Conservation (phyloP, 2,113 vertebrate genomes). For the Lipophrys pholis region DNA sequence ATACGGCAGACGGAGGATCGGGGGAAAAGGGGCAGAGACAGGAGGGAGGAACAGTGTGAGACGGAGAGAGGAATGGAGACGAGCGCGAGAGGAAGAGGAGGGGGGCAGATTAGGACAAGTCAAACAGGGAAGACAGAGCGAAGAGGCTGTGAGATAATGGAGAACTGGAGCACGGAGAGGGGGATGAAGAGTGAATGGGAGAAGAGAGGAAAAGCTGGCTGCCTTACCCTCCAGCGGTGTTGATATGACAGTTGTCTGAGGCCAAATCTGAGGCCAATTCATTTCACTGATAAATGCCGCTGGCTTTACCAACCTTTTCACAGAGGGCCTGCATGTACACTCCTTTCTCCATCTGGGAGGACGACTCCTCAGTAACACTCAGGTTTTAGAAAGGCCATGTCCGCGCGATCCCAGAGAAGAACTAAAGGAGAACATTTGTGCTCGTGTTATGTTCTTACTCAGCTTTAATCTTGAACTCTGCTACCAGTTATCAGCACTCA, state of each 20-base stretch:
- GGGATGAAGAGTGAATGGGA: slow-evolving; percentile 29
- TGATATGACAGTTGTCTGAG: slow-evolving; percentile 69
- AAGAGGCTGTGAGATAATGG: slow-evolving; percentile 56
- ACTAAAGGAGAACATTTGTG: slow-evolving; percentile 38
- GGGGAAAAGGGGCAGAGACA: slow-evolving; percentile 15
- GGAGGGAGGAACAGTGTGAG: slow-evolving; percentile 39
- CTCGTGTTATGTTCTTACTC: slow-evolving; percentile 16
- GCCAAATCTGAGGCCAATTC: slow-evolving; percentile 70
- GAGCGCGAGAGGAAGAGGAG: slow-evolving; percentile 30
- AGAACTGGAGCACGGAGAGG: slow-evolving; percentile 49
- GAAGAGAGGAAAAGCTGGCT: slow-evolving; percentile 33
- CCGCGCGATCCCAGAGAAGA: slow-evolving; percentile 9
- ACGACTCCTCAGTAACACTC: slow-evolving; percentile 28
- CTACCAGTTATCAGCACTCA: slow-evolving; percentile 41
- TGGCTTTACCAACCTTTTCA: slow-evolving; percentile 67
- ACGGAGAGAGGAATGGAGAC: slow-evolving; percentile 50
- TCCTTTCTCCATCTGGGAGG: slow-evolving; percentile 18
- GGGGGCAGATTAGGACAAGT: slow-evolving; percentile 56
- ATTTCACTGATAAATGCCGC: slow-evolving; percentile 71
- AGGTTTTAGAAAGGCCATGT: slow-evolving; percentile 44
- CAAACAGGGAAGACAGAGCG: slow-evolving; percentile 45
- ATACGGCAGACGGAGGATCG: slow-evolving; percentile 45
- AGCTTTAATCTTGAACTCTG: slow-evolving; percentile 49
- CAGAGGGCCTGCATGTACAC: slow-evolving; percentile 38
- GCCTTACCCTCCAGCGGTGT: slow-evolving; percentile 57